Evolutionary conservation across 2,888 invertebrate species (phyloP).

Genomic region (Drosophila yooni): DNA sequence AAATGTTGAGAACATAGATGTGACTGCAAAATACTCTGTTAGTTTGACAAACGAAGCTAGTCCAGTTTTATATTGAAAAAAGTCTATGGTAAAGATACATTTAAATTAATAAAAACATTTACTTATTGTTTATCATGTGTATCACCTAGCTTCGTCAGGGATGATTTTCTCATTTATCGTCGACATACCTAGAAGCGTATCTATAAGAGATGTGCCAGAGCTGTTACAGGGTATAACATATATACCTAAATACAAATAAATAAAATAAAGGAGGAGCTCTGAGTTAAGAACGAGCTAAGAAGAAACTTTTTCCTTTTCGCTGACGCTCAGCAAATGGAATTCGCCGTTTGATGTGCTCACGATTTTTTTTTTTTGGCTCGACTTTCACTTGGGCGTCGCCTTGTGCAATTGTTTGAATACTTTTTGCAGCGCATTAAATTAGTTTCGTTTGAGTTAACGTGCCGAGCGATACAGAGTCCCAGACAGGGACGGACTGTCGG

Average conservation of each 20-base stretch:
- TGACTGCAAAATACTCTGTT: slow-evolving; percentile 12
- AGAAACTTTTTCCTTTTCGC: slow-evolving; percentile 71
- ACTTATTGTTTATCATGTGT: not conserved
- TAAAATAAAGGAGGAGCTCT: slow-evolving; percentile 28
- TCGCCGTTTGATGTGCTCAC: slow-evolving; percentile 78
- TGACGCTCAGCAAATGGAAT: slow-evolving; percentile 75
- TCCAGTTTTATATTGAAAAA: not conserved
- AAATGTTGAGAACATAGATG: too few relatives aligned
- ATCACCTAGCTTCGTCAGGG: not conserved
- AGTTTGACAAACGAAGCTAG: not conserved
- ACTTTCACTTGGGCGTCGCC: slow-evolving; percentile 78
- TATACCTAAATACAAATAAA: slow-evolving; percentile 12
- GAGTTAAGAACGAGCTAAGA: slow-evolving; percentile 39
- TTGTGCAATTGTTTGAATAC: slow-evolving; percentile 81
- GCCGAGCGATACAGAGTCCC: slow-evolving; percentile 56
- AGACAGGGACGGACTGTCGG: slow-evolving; percentile 27
- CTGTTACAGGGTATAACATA: slow-evolving; percentile 22
- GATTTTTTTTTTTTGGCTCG: slow-evolving; percentile 32
- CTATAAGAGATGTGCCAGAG: not conserved
- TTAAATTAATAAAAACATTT: not conserved
- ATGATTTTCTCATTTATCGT: not conserved
- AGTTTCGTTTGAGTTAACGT: slow-evolving; percentile 82
- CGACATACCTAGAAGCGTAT: not conserved
- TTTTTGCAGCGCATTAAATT: slow-evolving; percentile 81
- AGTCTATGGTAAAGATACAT: not conserved